Percentiles rank a stretch among this genome's conserved stretches.
These are phyloP conservation scores for Nestor notabilis DNA, from an alignment of 2,113 vertebrate species.

Conservation along the genomic window DNA sequence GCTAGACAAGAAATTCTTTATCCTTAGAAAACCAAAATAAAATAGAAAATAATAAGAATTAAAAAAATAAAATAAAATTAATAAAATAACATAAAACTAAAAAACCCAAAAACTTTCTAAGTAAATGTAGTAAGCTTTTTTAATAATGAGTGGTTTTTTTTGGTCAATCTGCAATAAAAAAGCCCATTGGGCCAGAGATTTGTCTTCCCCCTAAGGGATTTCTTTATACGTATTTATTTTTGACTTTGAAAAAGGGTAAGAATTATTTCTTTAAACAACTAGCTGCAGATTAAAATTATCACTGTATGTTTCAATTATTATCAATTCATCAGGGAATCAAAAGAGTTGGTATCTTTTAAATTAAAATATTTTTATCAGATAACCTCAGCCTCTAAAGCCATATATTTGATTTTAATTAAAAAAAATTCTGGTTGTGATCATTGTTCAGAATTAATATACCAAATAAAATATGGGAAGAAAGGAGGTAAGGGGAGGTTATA, in stretches of 20 bases:
- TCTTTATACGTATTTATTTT: conserved; percentile 7
- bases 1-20: background rate
- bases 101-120: too few relatives aligned
- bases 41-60: background rate
- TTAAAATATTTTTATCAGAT: conserved; percentile 78
- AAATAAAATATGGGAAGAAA: conserved; percentile 83
- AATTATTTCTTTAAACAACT: conserved; percentile 26
- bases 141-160: background rate
- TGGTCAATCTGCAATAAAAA: background rate
- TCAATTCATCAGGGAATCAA: conserved; percentile 41
- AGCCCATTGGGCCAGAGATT: rapidly evolving
- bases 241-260: background rate
- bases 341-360: conserved; percentile 61
- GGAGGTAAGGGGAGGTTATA: conserved; percentile 81
- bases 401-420: conserved; percentile 82
- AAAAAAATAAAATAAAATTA: background rate
- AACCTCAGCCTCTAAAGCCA: conserved; percentile 76
- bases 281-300: conserved; percentile 41
- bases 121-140: background rate
- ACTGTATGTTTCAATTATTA: conserved; percentile 52
- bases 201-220: background rate
- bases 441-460: conserved; percentile 79
- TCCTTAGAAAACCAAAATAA: background rate
- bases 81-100: too few relatives aligned
- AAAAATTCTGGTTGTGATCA: conserved; percentile 79